Evolutionary conservation across 2,888 invertebrate genomes (phyloP).

Genomic region (Hydrotaea cyrtoneurina): DNA sequence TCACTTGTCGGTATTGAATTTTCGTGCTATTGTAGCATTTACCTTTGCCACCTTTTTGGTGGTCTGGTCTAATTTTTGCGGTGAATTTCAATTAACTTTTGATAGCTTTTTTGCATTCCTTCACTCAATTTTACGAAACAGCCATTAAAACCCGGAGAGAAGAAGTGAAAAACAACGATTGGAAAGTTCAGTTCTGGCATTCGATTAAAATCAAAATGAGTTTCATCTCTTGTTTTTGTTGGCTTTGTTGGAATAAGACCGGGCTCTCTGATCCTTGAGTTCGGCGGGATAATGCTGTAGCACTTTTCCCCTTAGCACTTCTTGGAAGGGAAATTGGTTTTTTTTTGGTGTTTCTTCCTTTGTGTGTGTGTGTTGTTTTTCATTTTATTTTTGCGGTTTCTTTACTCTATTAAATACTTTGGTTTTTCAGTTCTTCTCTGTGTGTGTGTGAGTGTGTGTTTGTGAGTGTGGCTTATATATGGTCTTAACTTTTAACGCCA

Average conservation of each 20-base stretch:
- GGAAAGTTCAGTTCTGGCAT: slow-evolving; percentile 23
- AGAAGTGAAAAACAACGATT: not conserved
- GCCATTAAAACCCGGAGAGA: not conserved
- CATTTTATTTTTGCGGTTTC: not conserved
- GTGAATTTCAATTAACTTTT: slow-evolving; percentile 57
- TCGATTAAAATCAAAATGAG: slow-evolving; percentile 56
- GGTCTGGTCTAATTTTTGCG: slow-evolving; percentile 55
- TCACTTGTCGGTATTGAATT: slow-evolving; percentile 5
- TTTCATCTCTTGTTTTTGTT: slow-evolving; percentile 22
- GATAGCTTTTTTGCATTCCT: slow-evolving; percentile 49
- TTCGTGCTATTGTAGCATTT: slow-evolving; percentile 41
- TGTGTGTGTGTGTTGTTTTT: slow-evolving; percentile 6
- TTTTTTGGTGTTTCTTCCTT: too few relatives aligned
- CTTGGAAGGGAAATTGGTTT: not conserved
- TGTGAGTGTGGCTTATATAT: slow-evolving; percentile 36
- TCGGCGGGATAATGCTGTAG: too few relatives aligned
- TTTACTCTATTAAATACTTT: slow-evolving; percentile 24
- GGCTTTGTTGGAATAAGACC: not conserved
- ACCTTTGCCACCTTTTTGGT: slow-evolving; percentile 37
- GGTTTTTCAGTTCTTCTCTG: too few relatives aligned
- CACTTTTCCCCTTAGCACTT: not conserved
- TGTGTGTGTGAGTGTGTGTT: too few relatives aligned
- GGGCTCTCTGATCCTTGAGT: not conserved
- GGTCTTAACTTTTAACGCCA: slow-evolving; percentile 50
- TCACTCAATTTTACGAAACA: slow-evolving; percentile 40